Evolutionary conservation across 2,888 invertebrate genomes (phyloP).

Genomic region (Zygogramma bicolorata): DNA sequence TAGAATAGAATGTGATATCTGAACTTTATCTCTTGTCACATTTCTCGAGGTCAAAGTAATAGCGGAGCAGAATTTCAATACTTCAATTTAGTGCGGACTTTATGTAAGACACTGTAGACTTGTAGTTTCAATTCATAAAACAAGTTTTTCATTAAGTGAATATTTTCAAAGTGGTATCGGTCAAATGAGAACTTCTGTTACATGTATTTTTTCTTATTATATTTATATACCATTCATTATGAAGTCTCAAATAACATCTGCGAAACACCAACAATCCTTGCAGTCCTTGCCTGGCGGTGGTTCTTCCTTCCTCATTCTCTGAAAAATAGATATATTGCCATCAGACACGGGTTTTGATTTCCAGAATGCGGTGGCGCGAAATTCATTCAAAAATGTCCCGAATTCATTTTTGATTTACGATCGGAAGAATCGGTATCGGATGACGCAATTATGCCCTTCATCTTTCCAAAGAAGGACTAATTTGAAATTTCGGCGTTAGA

Average conservation of each 20-base stretch:
- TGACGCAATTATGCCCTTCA: constrained; percentile 40
- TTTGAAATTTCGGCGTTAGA: constrained; percentile 37
- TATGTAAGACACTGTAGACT: no score
- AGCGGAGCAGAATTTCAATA: no score
- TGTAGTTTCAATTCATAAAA: no score
- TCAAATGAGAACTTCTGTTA: no score
- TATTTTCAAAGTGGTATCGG: no score
- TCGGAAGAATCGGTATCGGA: constrained; percentile 42
- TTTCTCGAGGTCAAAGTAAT: no score
- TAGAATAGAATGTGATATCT: no score
- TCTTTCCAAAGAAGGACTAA: constrained; percentile 39
- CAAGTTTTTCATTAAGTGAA: no score
- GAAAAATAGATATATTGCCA: constrained; percentile 35
- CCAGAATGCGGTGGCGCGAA: constrained; percentile 50
- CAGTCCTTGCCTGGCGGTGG: not conserved
- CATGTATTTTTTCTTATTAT: no score
- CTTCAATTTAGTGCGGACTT: no score
- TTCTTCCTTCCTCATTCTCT: constrained; percentile 26
- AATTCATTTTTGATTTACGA: constrained; percentile 41
- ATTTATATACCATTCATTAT: not conserved
- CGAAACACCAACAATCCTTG: not conserved
- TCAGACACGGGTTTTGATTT: constrained; percentile 43
- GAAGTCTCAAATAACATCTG: not conserved
- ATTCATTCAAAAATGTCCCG: constrained; percentile 41
- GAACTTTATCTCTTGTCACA: no score